phyloP scores from a whole-genome alignment of 2,113 vertebrate genomes.

The Thamnaconus septentrionalis region DNA sequence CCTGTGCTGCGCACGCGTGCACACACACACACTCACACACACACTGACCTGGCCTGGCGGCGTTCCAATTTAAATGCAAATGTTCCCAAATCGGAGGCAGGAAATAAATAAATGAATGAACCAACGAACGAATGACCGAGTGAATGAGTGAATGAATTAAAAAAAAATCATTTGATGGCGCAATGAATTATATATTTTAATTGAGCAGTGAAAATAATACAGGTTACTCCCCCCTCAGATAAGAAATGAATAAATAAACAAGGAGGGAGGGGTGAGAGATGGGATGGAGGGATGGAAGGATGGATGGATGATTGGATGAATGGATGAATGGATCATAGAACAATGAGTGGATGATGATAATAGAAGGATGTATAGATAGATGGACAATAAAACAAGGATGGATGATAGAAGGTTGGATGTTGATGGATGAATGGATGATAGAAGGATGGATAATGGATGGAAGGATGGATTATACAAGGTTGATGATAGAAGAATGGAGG shows the following conservation, averaged over 20 bases:
- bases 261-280: slow-evolving; percentile 22
- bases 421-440: no score
- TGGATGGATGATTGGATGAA: slow-evolving; percentile 45
- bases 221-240: slow-evolving; percentile 63
- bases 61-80: slow-evolving; percentile 78
- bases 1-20: slow-evolving; percentile 22
- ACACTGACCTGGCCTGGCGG: slow-evolving; percentile 42
- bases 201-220: slow-evolving; percentile 68
- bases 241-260: slow-evolving; percentile 76
- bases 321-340: slow-evolving; percentile 19
- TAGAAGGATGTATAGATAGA: no score
- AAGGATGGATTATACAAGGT: slow-evolving; percentile 7
- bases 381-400: no score
- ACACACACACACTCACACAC: slow-evolving; percentile 12
- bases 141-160: no score
- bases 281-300: slow-evolving; percentile 29
- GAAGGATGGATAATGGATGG: no score
- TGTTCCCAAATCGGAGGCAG: slow-evolving; percentile 70
- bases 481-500: slow-evolving; percentile 6
- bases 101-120: slow-evolving; percentile 67
- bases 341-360: no score
- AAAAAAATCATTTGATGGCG: slow-evolving; percentile 64
- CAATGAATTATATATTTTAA: slow-evolving; percentile 82
- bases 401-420: no score
- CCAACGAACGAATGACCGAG: slow-evolving; percentile 52